These are phyloP conservation scores for Marmota flaviventris DNA, from an alignment of 2,113 vertebrate species.

Conservation along the genomic window DNA sequence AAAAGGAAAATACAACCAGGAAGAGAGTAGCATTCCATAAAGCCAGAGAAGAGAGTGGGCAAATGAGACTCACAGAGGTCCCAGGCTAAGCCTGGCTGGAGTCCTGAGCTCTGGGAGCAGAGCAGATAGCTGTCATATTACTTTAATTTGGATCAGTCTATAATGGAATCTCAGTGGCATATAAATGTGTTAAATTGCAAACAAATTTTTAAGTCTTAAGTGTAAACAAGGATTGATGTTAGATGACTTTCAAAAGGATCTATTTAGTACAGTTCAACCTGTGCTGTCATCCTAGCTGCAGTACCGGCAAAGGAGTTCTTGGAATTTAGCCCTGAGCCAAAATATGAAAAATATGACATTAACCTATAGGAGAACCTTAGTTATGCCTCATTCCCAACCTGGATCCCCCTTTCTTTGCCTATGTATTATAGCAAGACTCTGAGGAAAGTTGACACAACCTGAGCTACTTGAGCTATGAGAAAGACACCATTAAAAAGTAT, in stretches of 20 bases:
- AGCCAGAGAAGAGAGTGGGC: neutral
- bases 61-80: neutral
- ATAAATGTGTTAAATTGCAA: neutral
- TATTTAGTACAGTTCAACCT: neutral
- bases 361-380: neutral
- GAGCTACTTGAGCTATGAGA: neutral
- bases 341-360: neutral
- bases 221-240: neutral
- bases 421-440: neutral
- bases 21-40: neutral
- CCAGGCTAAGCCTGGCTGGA: neutral
- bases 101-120: neutral
- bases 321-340: neutral
- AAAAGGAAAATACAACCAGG: neutral
- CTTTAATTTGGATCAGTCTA: neutral
- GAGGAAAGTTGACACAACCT: neutral
- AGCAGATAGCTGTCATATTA: neutral
- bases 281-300: accelerated
- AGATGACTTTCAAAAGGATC: neutral
- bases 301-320: neutral
- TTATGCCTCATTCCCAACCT: no score
- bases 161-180: neutral
- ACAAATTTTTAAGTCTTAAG: neutral
- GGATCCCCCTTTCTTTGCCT: neutral
- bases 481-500: neutral